Base-by-base conservation (phyloP, 2,888 invertebrate species). In the Scaptomyza reducta region DNA sequence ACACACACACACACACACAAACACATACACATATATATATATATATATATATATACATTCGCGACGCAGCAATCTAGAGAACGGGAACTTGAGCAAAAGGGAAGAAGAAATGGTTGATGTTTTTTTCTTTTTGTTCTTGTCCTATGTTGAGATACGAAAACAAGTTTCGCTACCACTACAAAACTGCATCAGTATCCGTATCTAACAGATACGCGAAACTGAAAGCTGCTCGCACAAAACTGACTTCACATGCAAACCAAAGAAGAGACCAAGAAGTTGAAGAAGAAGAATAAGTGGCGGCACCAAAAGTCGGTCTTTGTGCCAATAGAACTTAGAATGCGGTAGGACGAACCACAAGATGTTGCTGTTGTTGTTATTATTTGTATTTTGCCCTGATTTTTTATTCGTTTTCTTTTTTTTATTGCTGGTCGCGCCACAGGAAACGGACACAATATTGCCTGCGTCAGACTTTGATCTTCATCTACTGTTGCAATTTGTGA, bases 321-420 rank as follows among this genome's bases (percentile, higher is more conserved):
- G 88, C 89, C 88, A 88, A 89, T 88, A 87, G 89, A 88, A 79
- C 89, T 87, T 85, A 79, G 79, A 87, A 83, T 87, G 85, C 81
- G 88, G 81, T 85, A 81, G 76, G 85, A 84, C 79, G 60, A 61
- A 47, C 59, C 25, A 31, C 45, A 33, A 13, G 42, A 31, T 27
- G 27, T 13, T 54, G 0, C 22, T 33, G 18, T 53, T 49, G 29
- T 58, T 42, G 2, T 42, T 27, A 5, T 35, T 70, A 42, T 59
- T 63, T 49, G 18, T 27, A 31, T 40, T 42, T 44, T 46, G 41
- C 58, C 44, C 49, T 53, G 41, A 66, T 54, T 70, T 74, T 59
- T 74, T 40, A 56, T 53, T 44, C 59, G 51, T 50, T 40, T 11
- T 49, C 6, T 2, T 46, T 33, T 14, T 33, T 49, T 53, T 35